Conservation (phyloP, 2,113 vertebrate genomes). For the Thalassoma bifasciatum region DNA sequence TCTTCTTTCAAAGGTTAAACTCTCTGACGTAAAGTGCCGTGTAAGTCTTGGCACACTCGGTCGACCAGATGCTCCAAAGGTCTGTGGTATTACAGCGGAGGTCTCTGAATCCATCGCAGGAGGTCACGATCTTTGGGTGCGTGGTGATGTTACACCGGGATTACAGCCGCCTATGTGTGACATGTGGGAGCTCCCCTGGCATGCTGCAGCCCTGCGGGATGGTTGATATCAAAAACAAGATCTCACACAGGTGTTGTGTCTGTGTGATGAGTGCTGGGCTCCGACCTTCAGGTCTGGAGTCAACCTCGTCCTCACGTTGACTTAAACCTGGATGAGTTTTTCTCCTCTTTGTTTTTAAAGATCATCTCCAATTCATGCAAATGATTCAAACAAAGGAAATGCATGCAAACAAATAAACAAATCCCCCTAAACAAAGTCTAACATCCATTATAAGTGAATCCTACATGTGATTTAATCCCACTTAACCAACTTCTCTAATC, state of each 20-base stretch:
- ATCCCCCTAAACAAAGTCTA: no score
- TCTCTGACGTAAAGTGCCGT: constrained; percentile 2
- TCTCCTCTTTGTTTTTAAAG: neutral
- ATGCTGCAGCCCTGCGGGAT: constrained; percentile 16
- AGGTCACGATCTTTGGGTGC: constrained; percentile 56
- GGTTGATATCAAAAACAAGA: constrained; percentile 38
- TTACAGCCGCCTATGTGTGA: constrained; percentile 5
- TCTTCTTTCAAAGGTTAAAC: constrained; percentile 10
- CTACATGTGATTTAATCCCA: no score
- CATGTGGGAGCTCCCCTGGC: constrained; percentile 31
- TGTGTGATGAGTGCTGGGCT: constrained; percentile 4
- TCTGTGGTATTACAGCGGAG: constrained; percentile 31
- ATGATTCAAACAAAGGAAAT: no score
- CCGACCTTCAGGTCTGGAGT: constrained; percentile 25
- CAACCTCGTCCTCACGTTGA: constrained; percentile 10
- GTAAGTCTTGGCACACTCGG: neutral
- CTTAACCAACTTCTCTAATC: no score
- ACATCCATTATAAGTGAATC: no score
- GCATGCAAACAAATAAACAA: no score
- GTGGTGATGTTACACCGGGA: constrained; percentile 45
- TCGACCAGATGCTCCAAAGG: constrained; percentile 19
- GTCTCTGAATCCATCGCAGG: constrained; percentile 6
- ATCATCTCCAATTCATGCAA: neutral
- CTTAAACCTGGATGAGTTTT: neutral
- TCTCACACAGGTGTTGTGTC: constrained; percentile 26